Conservation (phyloP, 2,797 vertebrate species). For the Sebastiscus tertius region DNA sequence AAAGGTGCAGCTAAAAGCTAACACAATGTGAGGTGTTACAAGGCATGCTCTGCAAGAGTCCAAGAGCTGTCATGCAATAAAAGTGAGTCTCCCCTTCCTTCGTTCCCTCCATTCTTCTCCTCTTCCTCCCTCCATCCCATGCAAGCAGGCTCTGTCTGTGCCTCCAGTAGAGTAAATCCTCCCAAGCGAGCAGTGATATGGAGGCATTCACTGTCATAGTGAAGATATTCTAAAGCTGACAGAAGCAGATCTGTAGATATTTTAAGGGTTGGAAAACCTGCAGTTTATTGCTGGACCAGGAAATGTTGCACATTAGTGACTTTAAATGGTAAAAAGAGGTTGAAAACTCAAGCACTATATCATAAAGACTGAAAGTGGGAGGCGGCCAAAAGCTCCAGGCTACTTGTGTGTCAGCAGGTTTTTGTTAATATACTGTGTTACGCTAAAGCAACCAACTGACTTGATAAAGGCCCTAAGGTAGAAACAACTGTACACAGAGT, state of each 20-base stretch:
- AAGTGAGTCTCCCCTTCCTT: slow-evolving; percentile 19
- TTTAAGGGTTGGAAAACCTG: slow-evolving; percentile 9
- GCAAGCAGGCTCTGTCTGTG: slow-evolving; percentile 63
- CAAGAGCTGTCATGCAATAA: slow-evolving; percentile 71
- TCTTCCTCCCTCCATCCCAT: slow-evolving; percentile 47
- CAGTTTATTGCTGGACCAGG: slow-evolving; percentile 14
- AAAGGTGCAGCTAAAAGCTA: slow-evolving; percentile 9
- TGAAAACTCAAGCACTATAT: not conserved
- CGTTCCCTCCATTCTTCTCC: not conserved
- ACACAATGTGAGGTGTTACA: slow-evolving; percentile 5
- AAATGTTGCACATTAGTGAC: not conserved
- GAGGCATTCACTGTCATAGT: slow-evolving; percentile 21
- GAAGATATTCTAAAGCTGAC: slow-evolving; percentile 11
- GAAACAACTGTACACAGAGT: not conserved
- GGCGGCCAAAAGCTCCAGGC: not conserved
- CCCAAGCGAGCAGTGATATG: slow-evolving; percentile 30
- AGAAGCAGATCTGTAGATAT: slow-evolving; percentile 37
- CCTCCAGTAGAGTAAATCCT: slow-evolving; percentile 21
- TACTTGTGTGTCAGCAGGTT: not conserved
- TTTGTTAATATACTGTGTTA: not conserved
- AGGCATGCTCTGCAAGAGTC: slow-evolving; percentile 62
- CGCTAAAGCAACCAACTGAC: not conserved
- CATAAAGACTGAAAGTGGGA: not conserved
- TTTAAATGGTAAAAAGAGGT: not conserved
- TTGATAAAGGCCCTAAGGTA: not conserved